Conservation (phyloP, 2,888 invertebrate genomes). For the Drosophila leonis region DNA sequence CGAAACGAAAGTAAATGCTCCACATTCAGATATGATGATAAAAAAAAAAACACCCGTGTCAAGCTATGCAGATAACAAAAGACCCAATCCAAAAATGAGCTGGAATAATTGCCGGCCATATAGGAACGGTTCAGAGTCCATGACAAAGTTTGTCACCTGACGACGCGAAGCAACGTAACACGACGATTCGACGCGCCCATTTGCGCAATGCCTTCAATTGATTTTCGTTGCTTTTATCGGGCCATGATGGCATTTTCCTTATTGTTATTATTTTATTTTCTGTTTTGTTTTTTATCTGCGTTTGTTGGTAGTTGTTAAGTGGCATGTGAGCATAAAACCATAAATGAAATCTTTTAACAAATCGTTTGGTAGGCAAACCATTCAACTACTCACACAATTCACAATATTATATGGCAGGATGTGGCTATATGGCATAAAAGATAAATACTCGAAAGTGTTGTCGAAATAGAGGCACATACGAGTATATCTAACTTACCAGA, state of each 20-base stretch:
- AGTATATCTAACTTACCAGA: no score
- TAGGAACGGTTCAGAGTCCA: conserved; percentile 69
- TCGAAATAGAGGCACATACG: background rate
- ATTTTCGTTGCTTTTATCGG: conserved; percentile 34
- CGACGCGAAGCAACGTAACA: background rate
- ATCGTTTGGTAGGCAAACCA: conserved; percentile 53
- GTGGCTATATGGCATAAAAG: conserved; percentile 7
- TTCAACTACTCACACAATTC: conserved; percentile 6
- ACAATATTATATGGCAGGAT: conserved; percentile 16
- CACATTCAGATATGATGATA: conserved; percentile 67
- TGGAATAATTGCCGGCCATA: conserved; percentile 29
- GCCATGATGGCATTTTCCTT: background rate
- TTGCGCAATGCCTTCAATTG: conserved; percentile 47
- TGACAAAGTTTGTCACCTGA: conserved; percentile 62
- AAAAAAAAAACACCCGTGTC: conserved; percentile 38
- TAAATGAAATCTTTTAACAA: conserved; percentile 78
- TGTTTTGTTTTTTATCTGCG: conserved; percentile 53
- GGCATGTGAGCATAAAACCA: conserved; percentile 75
- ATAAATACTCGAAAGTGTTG: background rate
- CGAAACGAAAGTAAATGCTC: conserved; percentile 10
- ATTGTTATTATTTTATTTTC: conserved; percentile 41
- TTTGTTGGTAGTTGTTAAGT: conserved; percentile 77
- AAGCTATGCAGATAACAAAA: conserved; percentile 64
- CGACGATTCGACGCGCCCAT: background rate
- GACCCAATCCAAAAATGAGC: conserved; percentile 18